Evolutionary conservation across 2,797 vertebrate species (phyloP), one percentile per base, ranked within the genome.

Genomic region (Phaenicophaeus curvirostris): DNA sequence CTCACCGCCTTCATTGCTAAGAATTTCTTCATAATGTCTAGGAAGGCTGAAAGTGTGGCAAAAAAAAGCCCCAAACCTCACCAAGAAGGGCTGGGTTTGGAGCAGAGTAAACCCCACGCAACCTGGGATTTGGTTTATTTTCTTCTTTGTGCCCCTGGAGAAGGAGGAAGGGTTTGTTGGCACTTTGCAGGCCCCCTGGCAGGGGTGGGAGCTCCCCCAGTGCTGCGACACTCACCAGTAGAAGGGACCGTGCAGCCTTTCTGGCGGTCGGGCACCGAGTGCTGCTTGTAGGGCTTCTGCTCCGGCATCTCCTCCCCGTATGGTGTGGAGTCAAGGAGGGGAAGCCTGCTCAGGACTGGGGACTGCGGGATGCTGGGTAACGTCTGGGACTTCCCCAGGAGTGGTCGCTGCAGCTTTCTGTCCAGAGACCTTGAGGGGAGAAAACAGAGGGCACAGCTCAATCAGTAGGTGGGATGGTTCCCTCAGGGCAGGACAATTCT

Each of bases 321-420:
- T 0, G 65, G 6, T 0, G 71, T 3, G 8, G 95, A 37, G 54
- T 98, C 97, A 0, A 98, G 96, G 80, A 97, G 98, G 42, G 98
- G 97, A 66, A 98, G 96, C 61, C 98, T 98, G 97, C 98, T 98
- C 76, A 98, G 97, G 1, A 98, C 98, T 0, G 99, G 99, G 8
- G 99, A 99, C 98, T 99, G 99, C 2, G 99, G 99, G 94, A 99
- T 99, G 98, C 99, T 99, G 96, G 99, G 99, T 78, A 99, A 98
- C 0, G 99, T 99, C 18, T 98, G 98, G 5, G 99, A 99, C 96
- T 99, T 99, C 35, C 98, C 98, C 97, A 99, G 97, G 30, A 98
- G 92, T 2, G 99, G 98, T 91, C 98, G 98, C 98, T 98, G 98
- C 65, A 98, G 96, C 90, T 98, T 98, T 71, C 98, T 98, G 96